Evolutionary conservation across 64 coral and sea anemone genomes (phyloP).

Genomic region (Acropora yongei): DNA sequence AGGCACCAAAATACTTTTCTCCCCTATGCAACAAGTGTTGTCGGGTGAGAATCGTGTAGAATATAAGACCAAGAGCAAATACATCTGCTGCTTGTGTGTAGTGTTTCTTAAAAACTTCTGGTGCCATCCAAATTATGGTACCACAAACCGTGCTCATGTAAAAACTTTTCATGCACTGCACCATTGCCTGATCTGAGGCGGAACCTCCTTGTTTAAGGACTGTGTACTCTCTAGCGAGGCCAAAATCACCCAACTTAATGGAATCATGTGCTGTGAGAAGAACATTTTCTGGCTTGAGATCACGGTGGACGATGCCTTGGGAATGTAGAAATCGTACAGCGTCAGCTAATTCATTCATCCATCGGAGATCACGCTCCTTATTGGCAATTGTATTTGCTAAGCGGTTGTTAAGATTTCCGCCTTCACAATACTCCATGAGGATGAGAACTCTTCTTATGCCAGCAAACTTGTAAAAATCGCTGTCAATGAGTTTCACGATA

Average conservation of each 20-base stretch:
- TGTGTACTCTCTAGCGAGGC: constrained; percentile 32
- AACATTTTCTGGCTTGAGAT: constrained; percentile 61
- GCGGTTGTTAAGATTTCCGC: constrained; percentile 47
- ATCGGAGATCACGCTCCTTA: not conserved
- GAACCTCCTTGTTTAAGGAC: not conserved
- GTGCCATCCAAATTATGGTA: constrained; percentile 50
- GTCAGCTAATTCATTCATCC: constrained; percentile 41
- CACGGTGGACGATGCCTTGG: constrained; percentile 35
- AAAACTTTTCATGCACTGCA: not conserved
- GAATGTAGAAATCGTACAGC: constrained; percentile 10
- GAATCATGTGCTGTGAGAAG: not conserved
- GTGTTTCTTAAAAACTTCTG: constrained; percentile 53
- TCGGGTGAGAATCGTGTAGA: constrained; percentile 35
- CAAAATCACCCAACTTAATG: constrained; percentile 47
- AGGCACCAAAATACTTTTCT: constrained; percentile 17
- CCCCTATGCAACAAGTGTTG: not conserved
- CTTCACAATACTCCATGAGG: constrained; percentile 41
- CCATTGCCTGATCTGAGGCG: too few species aligned
- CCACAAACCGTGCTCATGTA: constrained; percentile 48
- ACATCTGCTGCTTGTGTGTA: constrained; percentile 68
- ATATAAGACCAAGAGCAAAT: constrained; percentile 47
- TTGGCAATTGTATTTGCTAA: not conserved
- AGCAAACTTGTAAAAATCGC: not conserved
- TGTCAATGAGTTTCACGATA: not conserved
- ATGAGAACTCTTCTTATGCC: not conserved